A percentile compares a stretch with the other conserved stretches of the same genome.
These are phyloP conservation scores for Euborellia annulipes DNA, from an alignment of 1,140 invertebrate genomes.

Conservation along the genomic window DNA sequence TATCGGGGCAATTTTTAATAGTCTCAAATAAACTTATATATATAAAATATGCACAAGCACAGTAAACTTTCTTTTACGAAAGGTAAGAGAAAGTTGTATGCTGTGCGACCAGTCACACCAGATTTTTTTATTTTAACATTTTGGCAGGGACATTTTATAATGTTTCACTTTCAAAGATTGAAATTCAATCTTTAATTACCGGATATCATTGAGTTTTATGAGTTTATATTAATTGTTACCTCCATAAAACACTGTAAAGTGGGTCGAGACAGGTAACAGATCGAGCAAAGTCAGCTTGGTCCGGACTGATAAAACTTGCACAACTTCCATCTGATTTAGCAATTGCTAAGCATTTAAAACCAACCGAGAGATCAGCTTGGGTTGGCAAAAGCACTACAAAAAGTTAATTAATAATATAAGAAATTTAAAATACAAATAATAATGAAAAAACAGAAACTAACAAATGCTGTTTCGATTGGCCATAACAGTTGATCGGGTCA, in stretches of 20 bases:
- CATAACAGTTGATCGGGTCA: conserved; percentile 72
- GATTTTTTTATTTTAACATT: too few relatives aligned
- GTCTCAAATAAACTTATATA: not conserved
- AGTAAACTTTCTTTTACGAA: too few relatives aligned
- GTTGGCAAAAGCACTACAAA: conserved; percentile 51
- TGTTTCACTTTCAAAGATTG: too few relatives aligned
- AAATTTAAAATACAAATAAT: conserved; percentile 1
- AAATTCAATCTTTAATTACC: too few relatives aligned
- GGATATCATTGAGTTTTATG: too few relatives aligned
- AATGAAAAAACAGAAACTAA: conserved; percentile 28
- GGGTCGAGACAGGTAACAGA: conserved; percentile 72
- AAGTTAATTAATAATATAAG: conserved; percentile 4
- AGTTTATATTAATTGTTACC: conserved; percentile 32
- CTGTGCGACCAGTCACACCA: too few relatives aligned
- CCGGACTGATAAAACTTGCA: conserved; percentile 54
- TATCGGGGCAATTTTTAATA: too few relatives aligned
- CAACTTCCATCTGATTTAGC: conserved; percentile 71
- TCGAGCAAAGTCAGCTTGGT: conserved; percentile 63
- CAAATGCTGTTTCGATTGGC: conserved; percentile 74
- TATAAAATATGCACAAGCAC: not conserved
- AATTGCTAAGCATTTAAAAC: conserved; percentile 70
- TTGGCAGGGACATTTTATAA: too few relatives aligned
- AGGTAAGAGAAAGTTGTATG: too few relatives aligned
- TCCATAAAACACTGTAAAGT: conserved; percentile 71
- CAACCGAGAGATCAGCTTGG: conserved; percentile 41